Evolutionary conservation across 2,888 invertebrate genomes (phyloP), one percentile per base, ranked within the genome.

Genomic region (Aleiodes leptofemur): DNA sequence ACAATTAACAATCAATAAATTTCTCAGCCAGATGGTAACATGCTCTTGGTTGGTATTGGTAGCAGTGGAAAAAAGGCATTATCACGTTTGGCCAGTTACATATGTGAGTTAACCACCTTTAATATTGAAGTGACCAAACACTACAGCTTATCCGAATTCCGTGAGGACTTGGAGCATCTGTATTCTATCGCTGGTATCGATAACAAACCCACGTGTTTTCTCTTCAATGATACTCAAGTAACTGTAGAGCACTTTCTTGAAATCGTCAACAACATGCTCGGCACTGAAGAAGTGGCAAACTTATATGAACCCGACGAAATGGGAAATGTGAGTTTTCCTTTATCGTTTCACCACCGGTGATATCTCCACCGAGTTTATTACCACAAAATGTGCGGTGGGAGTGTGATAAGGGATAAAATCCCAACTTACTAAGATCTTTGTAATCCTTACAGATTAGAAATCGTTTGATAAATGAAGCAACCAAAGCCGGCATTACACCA

Each of bases 221-320:
- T 97, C 77, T 96, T 97, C 90, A 94, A 94, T 86, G 97, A 97
- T 87, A 96, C 95, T 1, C 97, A 96, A 88, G 94, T 97, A 29
- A 94, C 93, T 0, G 96, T 96, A 79, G 96, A 96, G 83, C 91
- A 93, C 9, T 97, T 97, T 89, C 92, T 97, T 0, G 97, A 97
- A 90, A 95, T 97, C 81, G 92, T 97, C 75, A 97, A 97, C 90
- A 97, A 96, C 86, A 92, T 97, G 89, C 91, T 97, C 74, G 96
- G 96, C 86, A 95, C 95, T 78, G 97, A 96, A 0, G 97, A 97
- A 90, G 94, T 97, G 75, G 93, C 96, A 4, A 97, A 96, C 90
- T 91, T 97, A n/a, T 97, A 94, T 86, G 96, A 96, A 86, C 87
- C 93, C 0, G 97, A 97, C 80, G 97, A 97, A 89, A 95, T 97